A percentile compares a stretch with the other conserved stretches of the same genome.
phyloP scores from a whole-genome alignment of 1,140 invertebrate genomes.

The Chironomus striatipennis region DNA sequence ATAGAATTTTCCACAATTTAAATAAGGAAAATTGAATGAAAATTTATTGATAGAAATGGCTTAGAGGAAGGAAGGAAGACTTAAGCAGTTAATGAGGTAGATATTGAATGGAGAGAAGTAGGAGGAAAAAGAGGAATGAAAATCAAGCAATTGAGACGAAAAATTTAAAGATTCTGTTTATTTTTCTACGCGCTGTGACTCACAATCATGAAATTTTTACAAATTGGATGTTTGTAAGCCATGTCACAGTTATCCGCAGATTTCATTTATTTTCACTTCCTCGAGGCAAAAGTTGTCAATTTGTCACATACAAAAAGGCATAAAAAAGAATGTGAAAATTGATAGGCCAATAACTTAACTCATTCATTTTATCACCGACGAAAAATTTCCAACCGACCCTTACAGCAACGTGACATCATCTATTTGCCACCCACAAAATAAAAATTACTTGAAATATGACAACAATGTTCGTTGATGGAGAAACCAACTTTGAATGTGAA shows the following conservation, averaged over 20 bases:
- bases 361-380: not conserved
- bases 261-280: no score
- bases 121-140: no score
- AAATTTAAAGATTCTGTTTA: not conserved
- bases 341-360: slow-evolving; percentile 6
- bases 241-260: not conserved
- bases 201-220: not conserved
- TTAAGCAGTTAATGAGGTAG: no score
- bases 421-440: not conserved
- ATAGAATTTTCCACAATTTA: no score
- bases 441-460: not conserved
- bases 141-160: not conserved
- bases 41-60: no score
- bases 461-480: slow-evolving; percentile 5
- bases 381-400: not conserved
- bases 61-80: no score
- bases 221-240: not conserved
- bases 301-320: not conserved
- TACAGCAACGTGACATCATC: not conserved
- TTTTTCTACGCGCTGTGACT: not conserved
- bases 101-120: no score
- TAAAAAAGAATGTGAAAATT: no score
- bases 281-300: not conserved
- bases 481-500: not conserved
- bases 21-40: no score